phyloP scores from a whole-genome alignment of 2,888 invertebrate genomes.

The Reticulitermes lucifugus region DNA sequence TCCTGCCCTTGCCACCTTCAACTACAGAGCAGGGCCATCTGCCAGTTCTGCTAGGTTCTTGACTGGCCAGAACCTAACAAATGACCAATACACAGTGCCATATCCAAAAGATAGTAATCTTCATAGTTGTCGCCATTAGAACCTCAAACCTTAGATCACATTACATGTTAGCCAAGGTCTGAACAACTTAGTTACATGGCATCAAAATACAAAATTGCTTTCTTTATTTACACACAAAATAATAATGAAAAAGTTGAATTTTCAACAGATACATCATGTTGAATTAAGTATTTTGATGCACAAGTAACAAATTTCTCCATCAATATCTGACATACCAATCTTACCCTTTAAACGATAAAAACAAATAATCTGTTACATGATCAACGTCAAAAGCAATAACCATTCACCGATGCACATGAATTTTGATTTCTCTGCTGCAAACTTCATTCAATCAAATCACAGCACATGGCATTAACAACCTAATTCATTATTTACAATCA shows the following conservation, averaged over 20 bases:
- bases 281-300: not conserved
- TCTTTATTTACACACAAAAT: conserved; percentile 3
- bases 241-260: not conserved
- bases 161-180: not conserved
- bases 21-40: too few relatives aligned
- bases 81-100: too few relatives aligned
- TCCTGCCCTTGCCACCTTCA: too few relatives aligned
- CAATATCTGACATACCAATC: not conserved
- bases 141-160: not conserved
- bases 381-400: not conserved
- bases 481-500: not conserved
- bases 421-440: not conserved
- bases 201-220: not conserved
- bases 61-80: too few relatives aligned
- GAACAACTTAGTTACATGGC: not conserved
- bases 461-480: not conserved
- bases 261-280: not conserved
- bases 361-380: not conserved
- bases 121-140: too few relatives aligned
- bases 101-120: too few relatives aligned
- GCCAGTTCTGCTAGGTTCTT: too few relatives aligned
- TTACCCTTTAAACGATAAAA: not conserved
- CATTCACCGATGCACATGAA: not conserved
- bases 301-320: not conserved
- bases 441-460: not conserved